phyloP scores from a whole-genome alignment of 2,113 vertebrate genomes.

The Lucifuga dentata region DNA sequence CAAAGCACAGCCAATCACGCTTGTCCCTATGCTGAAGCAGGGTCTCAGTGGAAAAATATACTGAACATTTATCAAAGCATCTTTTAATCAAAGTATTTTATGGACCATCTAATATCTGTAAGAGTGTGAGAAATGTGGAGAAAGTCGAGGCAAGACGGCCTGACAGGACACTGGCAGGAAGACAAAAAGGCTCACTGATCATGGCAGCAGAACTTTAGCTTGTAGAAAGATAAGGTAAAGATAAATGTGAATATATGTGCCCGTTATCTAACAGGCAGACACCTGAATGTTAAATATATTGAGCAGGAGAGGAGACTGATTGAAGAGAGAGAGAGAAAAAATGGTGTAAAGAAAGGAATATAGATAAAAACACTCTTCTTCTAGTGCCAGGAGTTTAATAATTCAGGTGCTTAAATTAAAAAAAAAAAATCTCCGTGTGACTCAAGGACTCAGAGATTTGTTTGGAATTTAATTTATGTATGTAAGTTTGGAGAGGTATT shows the following conservation, averaged over 20 bases:
- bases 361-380: slow-evolving; percentile 19
- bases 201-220: slow-evolving; percentile 52
- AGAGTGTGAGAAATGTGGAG: slow-evolving; percentile 59
- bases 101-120: slow-evolving; percentile 70
- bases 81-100: slow-evolving; percentile 79
- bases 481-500: slow-evolving; percentile 31
- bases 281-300: slow-evolving; percentile 55
- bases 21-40: slow-evolving; percentile 16
- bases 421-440: slow-evolving; percentile 39
- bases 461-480: slow-evolving; percentile 48
- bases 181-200: slow-evolving; percentile 67
- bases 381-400: slow-evolving; percentile 53
- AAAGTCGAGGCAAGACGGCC: slow-evolving; percentile 39
- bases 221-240: slow-evolving; percentile 65
- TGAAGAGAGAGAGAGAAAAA: slow-evolving; percentile 11
- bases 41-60: slow-evolving; percentile 29
- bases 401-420: slow-evolving; percentile 58
- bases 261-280: slow-evolving; percentile 44
- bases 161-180: slow-evolving; percentile 61
- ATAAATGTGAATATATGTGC: slow-evolving; percentile 64
- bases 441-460: slow-evolving; percentile 49
- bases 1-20: slow-evolving; percentile 41
- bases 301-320: slow-evolving; percentile 1
- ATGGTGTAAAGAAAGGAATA: slow-evolving; percentile 4
- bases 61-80: slow-evolving; percentile 68